phyloP scores from a whole-genome alignment of 2,113 vertebrate genomes.

The Zootoca vivipara region DNA sequence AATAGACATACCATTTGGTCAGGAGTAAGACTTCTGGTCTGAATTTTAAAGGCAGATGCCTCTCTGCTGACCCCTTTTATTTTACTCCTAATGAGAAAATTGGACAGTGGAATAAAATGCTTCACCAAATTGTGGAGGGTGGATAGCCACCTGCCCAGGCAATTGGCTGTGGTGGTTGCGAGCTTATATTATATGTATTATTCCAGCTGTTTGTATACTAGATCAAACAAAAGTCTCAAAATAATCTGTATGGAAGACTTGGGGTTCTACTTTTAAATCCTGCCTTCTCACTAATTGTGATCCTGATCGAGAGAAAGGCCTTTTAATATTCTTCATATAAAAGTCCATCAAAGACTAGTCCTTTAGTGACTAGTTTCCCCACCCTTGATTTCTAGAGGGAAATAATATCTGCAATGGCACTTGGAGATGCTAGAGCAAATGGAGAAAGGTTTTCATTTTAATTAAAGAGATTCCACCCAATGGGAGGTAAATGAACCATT shows the following conservation, averaged over 20 bases:
- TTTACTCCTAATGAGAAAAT: too few relatives aligned
- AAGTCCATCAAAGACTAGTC: not conserved
- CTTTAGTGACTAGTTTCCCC: not conserved
- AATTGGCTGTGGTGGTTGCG: too few relatives aligned
- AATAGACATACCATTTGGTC: too few relatives aligned
- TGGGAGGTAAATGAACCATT: slow-evolving; percentile 38
- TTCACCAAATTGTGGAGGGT: too few relatives aligned
- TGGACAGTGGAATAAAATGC: too few relatives aligned
- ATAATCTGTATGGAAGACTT: slow-evolving; percentile 19
- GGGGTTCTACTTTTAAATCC: not conserved
- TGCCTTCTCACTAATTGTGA: slow-evolving; percentile 18
- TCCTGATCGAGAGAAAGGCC: slow-evolving; percentile 6
- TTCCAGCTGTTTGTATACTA: too few relatives aligned
- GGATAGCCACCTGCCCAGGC: too few relatives aligned
- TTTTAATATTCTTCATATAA: slow-evolving; percentile 28
- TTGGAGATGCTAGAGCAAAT: slow-evolving; percentile 36
- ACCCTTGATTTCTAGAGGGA: not conserved
- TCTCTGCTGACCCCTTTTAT: too few relatives aligned
- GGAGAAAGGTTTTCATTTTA: slow-evolving; percentile 39
- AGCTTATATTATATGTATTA: too few relatives aligned
- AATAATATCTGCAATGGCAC: not conserved
- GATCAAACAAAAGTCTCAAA: not conserved
- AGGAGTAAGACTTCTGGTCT: too few relatives aligned
- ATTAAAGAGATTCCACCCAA: slow-evolving; percentile 32
- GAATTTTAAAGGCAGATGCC: too few relatives aligned